Evolutionary conservation across 2,113 vertebrate species (phyloP).

Genomic region (Elgaria multicarinata): DNA sequence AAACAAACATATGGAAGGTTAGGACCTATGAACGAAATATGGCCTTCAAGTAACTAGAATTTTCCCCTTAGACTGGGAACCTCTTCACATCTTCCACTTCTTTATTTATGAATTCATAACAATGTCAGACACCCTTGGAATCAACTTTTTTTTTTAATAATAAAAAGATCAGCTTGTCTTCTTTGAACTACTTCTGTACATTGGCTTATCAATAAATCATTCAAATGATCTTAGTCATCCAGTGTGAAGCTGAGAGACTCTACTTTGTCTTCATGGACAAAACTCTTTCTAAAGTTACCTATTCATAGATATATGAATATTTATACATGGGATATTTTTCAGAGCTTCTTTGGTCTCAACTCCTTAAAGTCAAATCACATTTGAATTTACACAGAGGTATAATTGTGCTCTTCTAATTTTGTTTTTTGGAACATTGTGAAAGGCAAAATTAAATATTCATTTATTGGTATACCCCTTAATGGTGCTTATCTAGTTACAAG

Average conservation of each 20-base stretch:
- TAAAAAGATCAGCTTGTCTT: slow-evolving; percentile 37
- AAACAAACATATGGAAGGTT: background rate
- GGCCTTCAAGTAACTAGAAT: background rate
- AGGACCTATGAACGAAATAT: background rate
- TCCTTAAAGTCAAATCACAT: slow-evolving; percentile 28
- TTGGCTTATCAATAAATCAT: slow-evolving; percentile 70
- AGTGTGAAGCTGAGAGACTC: slow-evolving; percentile 26
- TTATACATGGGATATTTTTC: slow-evolving; percentile 52
- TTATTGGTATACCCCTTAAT: background rate
- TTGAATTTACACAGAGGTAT: slow-evolving; percentile 32
- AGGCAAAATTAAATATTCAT: slow-evolving; percentile 29
- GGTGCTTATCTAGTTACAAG: background rate
- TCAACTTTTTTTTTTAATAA: slow-evolving; percentile 52
- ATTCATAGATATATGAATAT: slow-evolving; percentile 49
- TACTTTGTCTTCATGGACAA: slow-evolving; percentile 56
- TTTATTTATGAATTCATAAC: slow-evolving; percentile 51
- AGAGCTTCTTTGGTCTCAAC: slow-evolving; percentile 31
- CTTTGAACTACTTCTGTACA: slow-evolving; percentile 55
- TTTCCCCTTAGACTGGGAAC: slow-evolving; percentile 4
- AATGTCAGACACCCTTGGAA: slow-evolving; percentile 40
- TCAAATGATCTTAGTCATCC: slow-evolving; percentile 55
- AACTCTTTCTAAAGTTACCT: slow-evolving; percentile 55
- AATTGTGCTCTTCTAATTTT: slow-evolving; percentile 38
- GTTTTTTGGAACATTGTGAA: slow-evolving; percentile 5
- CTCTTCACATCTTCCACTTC: background rate